A percentile compares a stretch with the other conserved stretches of the same genome.
Evolutionary conservation across 2,113 vertebrate species (phyloP).

Genomic region (Machaerirhynchus nigripectus): DNA sequence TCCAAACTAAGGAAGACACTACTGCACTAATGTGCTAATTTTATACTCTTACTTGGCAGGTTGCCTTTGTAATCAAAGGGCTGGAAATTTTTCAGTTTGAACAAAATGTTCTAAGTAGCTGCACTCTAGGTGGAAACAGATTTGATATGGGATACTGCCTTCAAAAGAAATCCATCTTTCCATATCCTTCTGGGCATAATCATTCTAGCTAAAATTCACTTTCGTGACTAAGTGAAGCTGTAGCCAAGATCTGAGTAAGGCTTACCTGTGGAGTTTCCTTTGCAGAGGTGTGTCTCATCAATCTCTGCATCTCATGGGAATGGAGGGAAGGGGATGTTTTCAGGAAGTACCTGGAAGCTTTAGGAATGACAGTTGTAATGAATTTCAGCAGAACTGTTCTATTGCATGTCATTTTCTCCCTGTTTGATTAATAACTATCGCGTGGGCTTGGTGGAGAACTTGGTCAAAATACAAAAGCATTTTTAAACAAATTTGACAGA

Average conservation of each 20-base stretch:
- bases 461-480: not conserved
- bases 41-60: conserved; percentile 57
- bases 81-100: conserved; percentile 64
- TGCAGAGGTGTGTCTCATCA: not conserved
- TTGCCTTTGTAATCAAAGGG: conserved; percentile 66
- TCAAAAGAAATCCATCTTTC: conserved; percentile 30
- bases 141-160: conserved; percentile 37
- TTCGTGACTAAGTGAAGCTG: not conserved
- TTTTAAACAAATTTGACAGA: not conserved
- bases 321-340: not conserved
- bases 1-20: conserved; percentile 52
- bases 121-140: conserved; percentile 41
- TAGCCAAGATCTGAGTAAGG: not conserved
- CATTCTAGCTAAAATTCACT: not conserved
- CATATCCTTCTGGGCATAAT: not conserved
- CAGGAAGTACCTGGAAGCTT: conserved; percentile 8
- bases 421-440: not conserved
- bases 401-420: not conserved
- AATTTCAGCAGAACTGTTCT: not conserved
- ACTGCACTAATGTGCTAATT: conserved; percentile 65
- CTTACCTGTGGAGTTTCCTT: not conserved
- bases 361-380: not conserved
- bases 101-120: conserved; percentile 66
- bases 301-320: not conserved
- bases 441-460: not conserved